A percentile compares a stretch with the other conserved stretches of the same genome.
These are phyloP conservation scores for Rynchops niger DNA, from an alignment of 2,113 vertebrate species.

Conservation along the genomic window DNA sequence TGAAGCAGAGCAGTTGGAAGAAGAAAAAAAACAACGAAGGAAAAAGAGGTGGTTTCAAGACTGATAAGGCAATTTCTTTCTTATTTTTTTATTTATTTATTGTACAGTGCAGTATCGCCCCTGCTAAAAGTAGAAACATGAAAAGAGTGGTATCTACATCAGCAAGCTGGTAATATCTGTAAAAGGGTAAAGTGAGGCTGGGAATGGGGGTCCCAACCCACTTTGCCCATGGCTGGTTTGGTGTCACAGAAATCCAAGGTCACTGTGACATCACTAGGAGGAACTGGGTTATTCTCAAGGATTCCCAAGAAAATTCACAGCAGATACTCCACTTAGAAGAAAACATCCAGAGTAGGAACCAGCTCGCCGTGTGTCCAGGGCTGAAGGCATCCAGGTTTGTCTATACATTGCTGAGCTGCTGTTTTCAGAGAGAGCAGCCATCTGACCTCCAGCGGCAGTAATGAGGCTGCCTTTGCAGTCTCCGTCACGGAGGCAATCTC, in stretches of 20 bases:
- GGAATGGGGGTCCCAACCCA: neutral
- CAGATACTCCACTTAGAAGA: neutral
- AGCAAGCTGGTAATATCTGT: neutral
- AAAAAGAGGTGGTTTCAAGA: neutral
- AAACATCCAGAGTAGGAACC: neutral
- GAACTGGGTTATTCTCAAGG: neutral
- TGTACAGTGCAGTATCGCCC: neutral
- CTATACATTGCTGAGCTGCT: neutral
- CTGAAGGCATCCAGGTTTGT: neutral
- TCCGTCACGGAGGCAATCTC: neutral
- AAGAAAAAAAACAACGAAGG: neutral
- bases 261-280: neutral
- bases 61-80: neutral
- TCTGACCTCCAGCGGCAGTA: neutral
- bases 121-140: neutral
- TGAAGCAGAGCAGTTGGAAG: neutral
- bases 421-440: neutral
- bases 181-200: neutral
- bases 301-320: neutral
- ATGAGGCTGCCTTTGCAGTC: neutral
- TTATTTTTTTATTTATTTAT: neutral
- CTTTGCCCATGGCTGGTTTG: neutral
- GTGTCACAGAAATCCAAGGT: neutral
- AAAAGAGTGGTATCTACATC: neutral
- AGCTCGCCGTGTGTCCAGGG: neutral